A percentile compares a stretch with the other conserved stretches of the same genome.
phyloP scores from a whole-genome alignment of 2,113 vertebrate genomes.

The Anguilla rostrata region DNA sequence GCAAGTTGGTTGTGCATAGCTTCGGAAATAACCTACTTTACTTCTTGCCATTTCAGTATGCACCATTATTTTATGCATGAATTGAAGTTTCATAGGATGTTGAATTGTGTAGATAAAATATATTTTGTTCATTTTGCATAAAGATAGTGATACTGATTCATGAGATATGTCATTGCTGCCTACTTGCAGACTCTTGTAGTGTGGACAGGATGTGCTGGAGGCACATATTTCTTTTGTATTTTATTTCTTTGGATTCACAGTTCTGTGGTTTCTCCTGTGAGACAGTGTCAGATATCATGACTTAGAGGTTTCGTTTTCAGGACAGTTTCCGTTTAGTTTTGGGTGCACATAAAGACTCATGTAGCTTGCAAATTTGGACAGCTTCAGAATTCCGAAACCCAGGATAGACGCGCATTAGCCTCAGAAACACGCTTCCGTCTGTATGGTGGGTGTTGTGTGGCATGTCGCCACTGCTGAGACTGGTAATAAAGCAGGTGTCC shows the following conservation, averaged over 20 bases:
- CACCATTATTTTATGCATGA: not conserved
- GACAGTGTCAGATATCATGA: not conserved
- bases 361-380: not conserved
- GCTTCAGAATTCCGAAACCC: not conserved
- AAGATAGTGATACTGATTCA: not conserved
- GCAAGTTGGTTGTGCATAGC: not conserved
- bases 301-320: not conserved
- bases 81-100: no score
- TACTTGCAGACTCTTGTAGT: not conserved
- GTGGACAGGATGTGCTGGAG: not conserved
- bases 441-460: not conserved
- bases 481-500: not conserved
- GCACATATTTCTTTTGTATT: not conserved
- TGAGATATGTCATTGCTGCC: not conserved
- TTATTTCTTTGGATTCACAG: not conserved
- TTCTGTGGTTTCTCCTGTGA: not conserved
- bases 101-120: not conserved
- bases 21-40: not conserved
- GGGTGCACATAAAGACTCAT: not conserved
- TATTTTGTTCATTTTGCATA: not conserved
- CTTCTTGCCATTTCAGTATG: not conserved
- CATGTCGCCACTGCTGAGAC: not conserved
- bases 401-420: not conserved
- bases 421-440: not conserved
- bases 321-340: not conserved